phyloP scores from a whole-genome alignment of 2,797 vertebrate genomes.

The Sebastiscus albofasciatus region DNA sequence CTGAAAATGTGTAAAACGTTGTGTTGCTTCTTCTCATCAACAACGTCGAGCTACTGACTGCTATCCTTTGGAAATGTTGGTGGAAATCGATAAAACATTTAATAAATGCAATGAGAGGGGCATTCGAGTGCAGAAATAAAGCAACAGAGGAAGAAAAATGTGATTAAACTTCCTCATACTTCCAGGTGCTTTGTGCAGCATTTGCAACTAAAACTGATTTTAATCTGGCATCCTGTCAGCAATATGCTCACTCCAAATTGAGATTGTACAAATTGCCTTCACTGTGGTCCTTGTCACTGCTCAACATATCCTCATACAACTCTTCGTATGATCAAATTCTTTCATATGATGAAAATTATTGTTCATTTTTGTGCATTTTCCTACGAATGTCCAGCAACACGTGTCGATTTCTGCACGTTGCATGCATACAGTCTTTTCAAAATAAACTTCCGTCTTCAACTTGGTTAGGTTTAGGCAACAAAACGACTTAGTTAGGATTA shows the following conservation, averaged over 20 bases:
- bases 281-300: not conserved
- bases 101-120: constrained; percentile 26
- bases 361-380: too few species aligned
- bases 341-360: not conserved
- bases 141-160: not conserved
- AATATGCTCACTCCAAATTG: not conserved
- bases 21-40: constrained; percentile 20
- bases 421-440: too few species aligned
- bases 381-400: too few species aligned
- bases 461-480: too few species aligned
- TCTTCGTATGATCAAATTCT: not conserved
- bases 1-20: constrained; percentile 46
- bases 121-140: not conserved
- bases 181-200: not conserved
- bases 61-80: constrained; percentile 13
- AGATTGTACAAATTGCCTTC: not conserved
- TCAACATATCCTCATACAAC: too few species aligned
- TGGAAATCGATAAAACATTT: constrained; percentile 44
- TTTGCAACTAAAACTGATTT: not conserved
- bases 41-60: not conserved
- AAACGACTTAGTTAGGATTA: too few species aligned
- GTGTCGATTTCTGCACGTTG: too few species aligned
- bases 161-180: not conserved
- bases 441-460: rapidly evolving
- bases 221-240: not conserved